Conservation (phyloP, 2,888 invertebrate genomes). For the Pseudococcus longispinus region DNA sequence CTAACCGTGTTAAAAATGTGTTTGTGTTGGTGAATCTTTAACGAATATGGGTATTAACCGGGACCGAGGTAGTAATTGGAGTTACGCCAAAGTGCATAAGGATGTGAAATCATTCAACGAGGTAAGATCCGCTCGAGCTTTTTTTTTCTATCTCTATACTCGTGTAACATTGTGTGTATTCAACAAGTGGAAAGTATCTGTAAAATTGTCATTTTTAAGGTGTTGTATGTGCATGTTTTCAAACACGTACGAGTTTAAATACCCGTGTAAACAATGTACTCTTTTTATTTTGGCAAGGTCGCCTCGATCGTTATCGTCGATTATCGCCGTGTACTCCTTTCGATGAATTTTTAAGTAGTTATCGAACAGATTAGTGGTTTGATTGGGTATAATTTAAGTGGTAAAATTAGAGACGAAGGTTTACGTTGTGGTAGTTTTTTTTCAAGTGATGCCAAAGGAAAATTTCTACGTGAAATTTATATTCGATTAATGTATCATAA, state of each 20-base stretch:
- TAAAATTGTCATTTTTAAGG: too few relatives aligned
- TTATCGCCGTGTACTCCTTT: neutral
- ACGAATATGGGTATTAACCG: constrained; percentile 47
- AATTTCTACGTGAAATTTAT: too few relatives aligned
- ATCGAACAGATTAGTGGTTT: constrained; percentile 1
- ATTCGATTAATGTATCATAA: too few relatives aligned
- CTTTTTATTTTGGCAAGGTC: neutral
- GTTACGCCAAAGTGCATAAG: constrained; percentile 46
- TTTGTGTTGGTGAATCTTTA: neutral
- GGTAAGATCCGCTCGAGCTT: constrained; percentile 41
- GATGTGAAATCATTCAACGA: constrained; percentile 47
- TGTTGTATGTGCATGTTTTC: neutral
- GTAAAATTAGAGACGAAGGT: neutral
- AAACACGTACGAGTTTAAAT: neutral
- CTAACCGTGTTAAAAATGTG: neutral
- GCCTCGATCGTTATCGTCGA: neutral
- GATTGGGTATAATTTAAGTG: neutral
- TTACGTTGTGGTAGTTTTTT: neutral
- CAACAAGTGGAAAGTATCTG: neutral
- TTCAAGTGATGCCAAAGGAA: neutral
- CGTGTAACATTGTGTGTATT: neutral
- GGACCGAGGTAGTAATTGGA: constrained; percentile 44
- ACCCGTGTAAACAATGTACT: neutral
- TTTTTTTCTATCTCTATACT: neutral
- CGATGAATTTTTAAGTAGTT: constrained; percentile 1